Evolutionary conservation across 1,140 invertebrate species (phyloP).

Genomic region (Nautilus pompilius): DNA sequence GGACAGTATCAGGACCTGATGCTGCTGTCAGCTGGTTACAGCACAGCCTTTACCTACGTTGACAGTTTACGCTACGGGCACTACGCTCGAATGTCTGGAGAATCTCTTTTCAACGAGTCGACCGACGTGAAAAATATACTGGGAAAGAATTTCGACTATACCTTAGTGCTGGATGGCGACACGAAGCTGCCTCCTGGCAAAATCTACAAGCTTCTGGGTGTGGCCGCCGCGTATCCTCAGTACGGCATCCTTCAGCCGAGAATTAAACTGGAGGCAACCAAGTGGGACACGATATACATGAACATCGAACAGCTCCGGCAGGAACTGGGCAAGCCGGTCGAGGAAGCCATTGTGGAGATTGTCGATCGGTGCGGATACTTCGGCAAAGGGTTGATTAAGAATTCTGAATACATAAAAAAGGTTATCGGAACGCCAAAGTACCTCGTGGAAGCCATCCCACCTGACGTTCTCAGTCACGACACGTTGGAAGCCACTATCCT

Average conservation of each 20-base stretch:
- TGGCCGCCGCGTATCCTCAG: conserved; percentile 18
- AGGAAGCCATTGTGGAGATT: not conserved
- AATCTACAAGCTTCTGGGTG: conserved; percentile 13
- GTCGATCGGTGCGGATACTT: not conserved
- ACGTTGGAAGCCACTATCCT: not conserved
- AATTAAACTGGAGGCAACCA: conserved; percentile 10
- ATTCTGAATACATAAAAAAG: not conserved
- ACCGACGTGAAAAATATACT: conserved; percentile 19
- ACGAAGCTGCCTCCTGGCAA: conserved; percentile 13
- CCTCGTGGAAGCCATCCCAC: not conserved
- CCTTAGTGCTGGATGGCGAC: conserved; percentile 18
- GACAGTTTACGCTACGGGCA: conserved; percentile 13
- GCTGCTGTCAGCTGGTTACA: conserved; percentile 18
- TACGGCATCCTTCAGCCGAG: conserved; percentile 19
- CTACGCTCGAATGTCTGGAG: conserved; percentile 11
- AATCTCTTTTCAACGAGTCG: conserved; percentile 14
- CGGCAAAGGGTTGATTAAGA: not conserved
- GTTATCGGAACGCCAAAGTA: not conserved
- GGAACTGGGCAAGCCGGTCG: not conserved
- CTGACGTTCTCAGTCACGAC: not conserved
- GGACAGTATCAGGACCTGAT: conserved; percentile 24
- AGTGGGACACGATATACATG: not conserved
- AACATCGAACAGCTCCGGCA: not conserved
- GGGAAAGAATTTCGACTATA: conserved; percentile 24
- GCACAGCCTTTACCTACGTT: conserved; percentile 18